Base-by-base conservation (phyloP, 92 coral and sea anemone genomes). In the Paramuricea clavata region DNA sequence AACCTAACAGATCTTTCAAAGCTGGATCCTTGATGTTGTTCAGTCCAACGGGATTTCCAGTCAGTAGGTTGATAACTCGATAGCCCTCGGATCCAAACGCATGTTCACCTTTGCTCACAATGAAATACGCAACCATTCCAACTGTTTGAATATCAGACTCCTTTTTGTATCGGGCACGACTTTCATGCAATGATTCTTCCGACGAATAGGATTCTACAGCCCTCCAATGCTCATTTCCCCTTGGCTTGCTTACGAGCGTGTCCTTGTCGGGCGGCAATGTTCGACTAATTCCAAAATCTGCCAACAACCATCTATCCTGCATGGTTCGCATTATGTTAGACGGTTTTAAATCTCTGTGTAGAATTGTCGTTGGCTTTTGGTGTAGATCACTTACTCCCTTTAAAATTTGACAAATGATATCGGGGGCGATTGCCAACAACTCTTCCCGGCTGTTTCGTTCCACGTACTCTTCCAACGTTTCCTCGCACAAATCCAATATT, bases 111-210 rank as follows among this genome's bases (percentile, higher is more conserved):
- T 67, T 67, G 17, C 19, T 67, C 7, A 67, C 17, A 30, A 67
- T 67, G n/a, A 11, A 67, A 30, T 10, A 67, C 6, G 23, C 21
- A 1, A 67, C 36, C 73, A 67, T 67, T 1, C 73, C 73, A 2
- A 36, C 73, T 23, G 41, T 30, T 67, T 67, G 73, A 13, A 67
- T 67, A 22, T 67, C 73, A 11, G 73, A 67, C 41, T 67, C 5
- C 41, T 67, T 30, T 34, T 67, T 26, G 39, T 30, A 67, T 15
- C 17, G 2, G 22, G 17, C 25, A 10, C 17, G 23, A 54, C 13
- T 47, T 3, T 47, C 10, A 5, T 15, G 1, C 5, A 23, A 21
- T 26, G 12, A 21, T 7, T 15, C 73, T 23, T 30, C 73, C 26
- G 19, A 54, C 0, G 8, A 13, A 67, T 67, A 30, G 0, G 41